Conservation (phyloP, 2,113 vertebrate genomes). For the Stomatorhinus ivindoensis region DNA sequence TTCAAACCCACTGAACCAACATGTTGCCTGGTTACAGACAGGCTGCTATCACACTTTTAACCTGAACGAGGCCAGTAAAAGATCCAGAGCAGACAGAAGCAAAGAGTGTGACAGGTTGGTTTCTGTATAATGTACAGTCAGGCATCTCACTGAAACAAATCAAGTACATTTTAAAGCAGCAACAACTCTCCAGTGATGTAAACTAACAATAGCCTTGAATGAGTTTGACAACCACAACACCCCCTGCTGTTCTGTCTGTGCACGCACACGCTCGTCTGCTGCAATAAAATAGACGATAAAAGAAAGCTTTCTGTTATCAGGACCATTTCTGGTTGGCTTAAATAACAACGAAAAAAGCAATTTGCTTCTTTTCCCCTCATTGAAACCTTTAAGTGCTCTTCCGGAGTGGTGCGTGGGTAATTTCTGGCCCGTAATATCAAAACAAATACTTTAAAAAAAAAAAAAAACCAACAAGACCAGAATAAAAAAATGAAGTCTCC, state of each 20-base stretch:
- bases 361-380: background rate
- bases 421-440: background rate
- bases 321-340: background rate
- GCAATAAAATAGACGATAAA: background rate
- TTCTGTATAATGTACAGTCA: background rate
- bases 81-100: background rate
- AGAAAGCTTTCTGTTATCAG: background rate
- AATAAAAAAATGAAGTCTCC: background rate
- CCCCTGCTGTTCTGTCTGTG: background rate
- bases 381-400: background rate
- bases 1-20: background rate
- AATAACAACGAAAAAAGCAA: background rate
- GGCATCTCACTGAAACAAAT: background rate
- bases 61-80: background rate
- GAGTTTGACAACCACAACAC: background rate
- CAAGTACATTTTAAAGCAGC: background rate
- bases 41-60: background rate
- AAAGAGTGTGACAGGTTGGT: background rate
- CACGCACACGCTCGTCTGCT: background rate
- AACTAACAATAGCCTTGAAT: background rate
- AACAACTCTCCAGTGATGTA: background rate
- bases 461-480: background rate
- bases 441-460: background rate
- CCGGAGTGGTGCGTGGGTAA: background rate
- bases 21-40: background rate